Percentiles rank a stretch among this genome's conserved stretches.
These are phyloP conservation scores for Neoseiulus cucumeris DNA, from an alignment of 1,140 invertebrate species.

Conservation along the genomic window DNA sequence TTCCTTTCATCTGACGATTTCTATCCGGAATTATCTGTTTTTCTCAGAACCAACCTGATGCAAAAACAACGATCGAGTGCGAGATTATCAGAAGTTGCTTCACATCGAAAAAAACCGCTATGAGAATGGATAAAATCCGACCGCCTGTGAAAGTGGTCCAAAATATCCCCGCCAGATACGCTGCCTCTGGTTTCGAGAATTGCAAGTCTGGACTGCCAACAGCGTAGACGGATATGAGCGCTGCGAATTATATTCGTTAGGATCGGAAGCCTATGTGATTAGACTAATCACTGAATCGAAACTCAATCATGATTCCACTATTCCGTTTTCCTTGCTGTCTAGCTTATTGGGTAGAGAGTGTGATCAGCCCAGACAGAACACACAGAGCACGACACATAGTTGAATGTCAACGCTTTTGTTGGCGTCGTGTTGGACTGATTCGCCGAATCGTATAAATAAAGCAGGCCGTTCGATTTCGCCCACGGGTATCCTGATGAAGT, in stretches of 20 bases:
- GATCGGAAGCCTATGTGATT: no score
- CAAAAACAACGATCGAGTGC: neutral
- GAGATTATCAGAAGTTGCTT: neutral
- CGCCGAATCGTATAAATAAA: no score
- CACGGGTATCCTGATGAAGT: no score
- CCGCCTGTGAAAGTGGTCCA: neutral
- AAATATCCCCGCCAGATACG: neutral
- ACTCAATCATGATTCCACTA: no score
- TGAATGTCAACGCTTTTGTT: no score
- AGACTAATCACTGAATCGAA: no score
- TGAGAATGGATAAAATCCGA: neutral
- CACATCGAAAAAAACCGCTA: neutral
- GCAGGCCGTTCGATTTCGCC: no score
- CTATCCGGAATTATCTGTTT: neutral
- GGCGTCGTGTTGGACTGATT: no score
- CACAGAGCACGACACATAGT: no score
- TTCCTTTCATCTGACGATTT: neutral
- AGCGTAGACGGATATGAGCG: neutral
- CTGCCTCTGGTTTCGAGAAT: neutral
- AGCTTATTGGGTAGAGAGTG: no score
- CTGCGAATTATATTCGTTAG: neutral
- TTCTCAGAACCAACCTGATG: neutral
- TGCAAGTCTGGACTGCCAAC: neutral
- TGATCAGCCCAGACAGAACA: no score
- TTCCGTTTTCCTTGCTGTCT: no score